Percentiles rank a stretch among this genome's conserved stretches.
Conservation (phyloP, 2,113 vertebrate genomes). For the Kryptolebias marmoratus region DNA sequence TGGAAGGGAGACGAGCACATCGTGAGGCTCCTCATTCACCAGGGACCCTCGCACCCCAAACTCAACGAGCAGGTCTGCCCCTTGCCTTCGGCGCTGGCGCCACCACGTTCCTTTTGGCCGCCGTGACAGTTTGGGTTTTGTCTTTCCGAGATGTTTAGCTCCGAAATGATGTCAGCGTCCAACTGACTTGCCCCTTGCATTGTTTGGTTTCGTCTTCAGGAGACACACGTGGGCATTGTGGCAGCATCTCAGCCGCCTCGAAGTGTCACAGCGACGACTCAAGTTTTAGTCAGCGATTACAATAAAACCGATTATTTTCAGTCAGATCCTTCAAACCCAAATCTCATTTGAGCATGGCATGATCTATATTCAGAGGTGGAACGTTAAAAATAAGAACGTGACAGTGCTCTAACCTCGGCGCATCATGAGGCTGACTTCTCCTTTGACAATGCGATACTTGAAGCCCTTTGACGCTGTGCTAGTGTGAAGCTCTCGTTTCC, state of each 20-base stretch:
- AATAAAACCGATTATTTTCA: not conserved
- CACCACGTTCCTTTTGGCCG: not conserved
- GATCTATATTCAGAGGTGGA: constrained; percentile 22
- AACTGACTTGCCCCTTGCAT: not conserved
- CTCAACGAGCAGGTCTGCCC: constrained; percentile 95
- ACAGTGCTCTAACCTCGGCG: constrained; percentile 39
- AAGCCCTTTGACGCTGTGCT: constrained; percentile 41
- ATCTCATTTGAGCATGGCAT: constrained; percentile 49
- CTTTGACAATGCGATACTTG: constrained; percentile 30
- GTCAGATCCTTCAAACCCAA: constrained; percentile 7
- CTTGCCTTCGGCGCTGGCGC: not conserved
- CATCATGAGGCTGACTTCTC: constrained; percentile 55
- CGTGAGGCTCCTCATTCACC: constrained; percentile 94
- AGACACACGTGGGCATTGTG: not conserved
- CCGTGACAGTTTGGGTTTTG: not conserved
- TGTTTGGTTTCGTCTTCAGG: not conserved
- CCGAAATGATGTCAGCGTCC: not conserved
- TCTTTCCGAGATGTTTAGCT: not conserved
- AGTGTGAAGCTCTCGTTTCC: constrained; percentile 52
- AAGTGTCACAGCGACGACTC: not conserved
- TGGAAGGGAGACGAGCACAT: constrained; percentile 98
- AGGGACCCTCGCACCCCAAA: constrained; percentile 93
- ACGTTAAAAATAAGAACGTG: constrained; percentile 17
- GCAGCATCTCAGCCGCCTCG: not conserved
- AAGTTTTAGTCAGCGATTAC: constrained; percentile 8